Evolutionary conservation across 2,888 invertebrate species (phyloP).

Genomic region (Ectropis crepuscularia): DNA sequence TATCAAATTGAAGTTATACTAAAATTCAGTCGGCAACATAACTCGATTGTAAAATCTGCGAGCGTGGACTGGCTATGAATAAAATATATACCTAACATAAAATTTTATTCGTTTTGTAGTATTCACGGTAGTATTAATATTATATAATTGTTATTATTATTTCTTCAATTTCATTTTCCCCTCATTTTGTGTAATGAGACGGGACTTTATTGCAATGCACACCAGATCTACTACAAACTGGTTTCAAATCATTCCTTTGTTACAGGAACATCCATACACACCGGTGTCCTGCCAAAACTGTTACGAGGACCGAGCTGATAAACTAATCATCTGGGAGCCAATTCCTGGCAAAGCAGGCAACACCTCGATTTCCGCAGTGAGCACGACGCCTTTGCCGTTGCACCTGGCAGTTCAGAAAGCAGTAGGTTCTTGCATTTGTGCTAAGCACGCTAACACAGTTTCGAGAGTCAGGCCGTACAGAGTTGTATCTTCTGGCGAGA

Average conservation of each 20-base stretch:
- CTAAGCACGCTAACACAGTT: constrained; percentile 84
- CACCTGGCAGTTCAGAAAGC: constrained; percentile 87
- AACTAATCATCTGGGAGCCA: constrained; percentile 92
- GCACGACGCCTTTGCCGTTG: constrained; percentile 81
- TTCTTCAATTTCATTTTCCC: no score
- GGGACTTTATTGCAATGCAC: no score
- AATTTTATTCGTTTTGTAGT: no score
- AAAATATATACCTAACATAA: no score
- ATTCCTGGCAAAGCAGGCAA: constrained; percentile 69
- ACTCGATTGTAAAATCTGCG: no score
- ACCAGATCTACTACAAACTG: no score
- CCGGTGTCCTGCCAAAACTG: constrained; percentile 93
- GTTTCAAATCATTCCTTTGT: constrained; percentile 32
- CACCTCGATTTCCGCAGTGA: constrained; percentile 58
- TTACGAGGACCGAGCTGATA: constrained; percentile 94
- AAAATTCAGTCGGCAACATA: no score
- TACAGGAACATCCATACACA: constrained; percentile 90
- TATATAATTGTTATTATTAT: no score
- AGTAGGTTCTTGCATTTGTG: constrained; percentile 90
- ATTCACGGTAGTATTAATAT: no score
- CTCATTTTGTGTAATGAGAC: no score
- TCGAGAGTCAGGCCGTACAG: constrained; percentile 86
- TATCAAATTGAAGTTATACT: no score
- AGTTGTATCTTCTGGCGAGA: constrained; percentile 92
- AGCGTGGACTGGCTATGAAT: no score